These are phyloP conservation scores for Calliphora vomitoria DNA, from an alignment of 2,888 invertebrate species.

Conservation along the genomic window DNA sequence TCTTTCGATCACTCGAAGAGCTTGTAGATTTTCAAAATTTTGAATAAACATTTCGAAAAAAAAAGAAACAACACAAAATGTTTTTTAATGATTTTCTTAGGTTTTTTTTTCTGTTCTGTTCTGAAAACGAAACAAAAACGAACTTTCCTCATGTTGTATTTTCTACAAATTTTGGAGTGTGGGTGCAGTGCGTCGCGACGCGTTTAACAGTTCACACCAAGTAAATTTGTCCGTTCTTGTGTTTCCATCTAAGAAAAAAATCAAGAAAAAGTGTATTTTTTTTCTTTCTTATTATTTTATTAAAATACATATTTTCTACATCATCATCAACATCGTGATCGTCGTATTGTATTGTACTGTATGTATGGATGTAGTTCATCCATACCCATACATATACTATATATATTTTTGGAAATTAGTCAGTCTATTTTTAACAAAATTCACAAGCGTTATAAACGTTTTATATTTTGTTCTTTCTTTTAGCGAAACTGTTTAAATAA, in stretches of 20 bases:
- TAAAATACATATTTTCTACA: conserved; percentile 49
- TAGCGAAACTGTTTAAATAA: conserved; percentile 76
- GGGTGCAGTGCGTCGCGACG: conserved; percentile 84
- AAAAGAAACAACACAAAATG: conserved; percentile 18
- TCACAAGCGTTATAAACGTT: conserved; percentile 57
- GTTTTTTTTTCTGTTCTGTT: conserved; percentile 27
- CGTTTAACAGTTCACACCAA: conserved; percentile 78
- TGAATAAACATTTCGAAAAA: conserved; percentile 65
- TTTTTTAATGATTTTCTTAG: conserved; percentile 49
- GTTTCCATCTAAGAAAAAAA: conserved; percentile 31
- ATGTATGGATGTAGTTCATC: conserved; percentile 35
- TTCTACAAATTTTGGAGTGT: conserved; percentile 83
- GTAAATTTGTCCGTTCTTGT: conserved; percentile 56
- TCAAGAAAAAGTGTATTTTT: conserved; percentile 46
- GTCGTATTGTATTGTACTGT: conserved; percentile 23
- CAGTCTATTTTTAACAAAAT: conserved; percentile 68
- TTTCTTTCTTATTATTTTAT: conserved; percentile 27
- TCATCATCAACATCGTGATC: conserved; percentile 17
- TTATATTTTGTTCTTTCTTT: conserved; percentile 61
- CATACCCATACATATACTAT: conserved; percentile 27
- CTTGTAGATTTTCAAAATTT: conserved; percentile 63
- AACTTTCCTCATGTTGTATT: conserved; percentile 64
- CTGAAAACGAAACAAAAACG: conserved; percentile 48
- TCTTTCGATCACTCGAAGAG: conserved; percentile 59
- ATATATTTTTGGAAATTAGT: conserved; percentile 65